A percentile compares a stretch with the other conserved stretches of the same genome.
Conservation (phyloP, 2,113 vertebrate species). For the Polypterus bichir region DNA sequence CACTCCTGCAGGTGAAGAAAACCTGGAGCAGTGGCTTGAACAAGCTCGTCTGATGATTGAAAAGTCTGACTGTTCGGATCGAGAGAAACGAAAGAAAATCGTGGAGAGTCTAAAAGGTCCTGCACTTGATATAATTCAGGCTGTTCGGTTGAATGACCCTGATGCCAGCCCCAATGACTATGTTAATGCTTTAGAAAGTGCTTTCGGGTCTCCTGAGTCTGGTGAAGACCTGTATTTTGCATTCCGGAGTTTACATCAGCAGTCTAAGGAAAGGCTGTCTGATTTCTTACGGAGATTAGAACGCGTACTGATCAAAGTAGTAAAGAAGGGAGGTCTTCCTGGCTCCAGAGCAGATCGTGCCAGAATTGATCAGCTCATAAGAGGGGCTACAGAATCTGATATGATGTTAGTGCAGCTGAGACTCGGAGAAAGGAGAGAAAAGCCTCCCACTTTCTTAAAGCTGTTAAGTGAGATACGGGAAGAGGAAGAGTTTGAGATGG, state of each 20-base stretch:
- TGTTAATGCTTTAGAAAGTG: conserved; percentile 10
- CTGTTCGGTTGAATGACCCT: neutral
- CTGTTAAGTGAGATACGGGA: too few relatives aligned
- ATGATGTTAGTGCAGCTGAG: too few relatives aligned
- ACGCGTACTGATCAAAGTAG: too few relatives aligned
- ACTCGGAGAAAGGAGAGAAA: too few relatives aligned
- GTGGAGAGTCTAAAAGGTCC: conserved; percentile 14
- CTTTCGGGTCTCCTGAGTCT: conserved; percentile 12
- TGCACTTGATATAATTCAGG: conserved; percentile 8
- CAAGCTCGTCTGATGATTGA: conserved; percentile 15
- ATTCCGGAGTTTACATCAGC: conserved; percentile 1
- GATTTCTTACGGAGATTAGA: too few relatives aligned
- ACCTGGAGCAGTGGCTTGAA: conserved; percentile 14
- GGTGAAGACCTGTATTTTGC: conserved; percentile 15
- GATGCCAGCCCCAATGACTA: conserved; percentile 9
- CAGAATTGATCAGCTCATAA: too few relatives aligned
- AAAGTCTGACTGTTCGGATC: conserved; percentile 11
- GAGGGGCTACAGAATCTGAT: too few relatives aligned
- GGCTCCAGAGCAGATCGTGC: too few relatives aligned
- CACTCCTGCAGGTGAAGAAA: conserved; percentile 14
- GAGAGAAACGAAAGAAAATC: conserved; percentile 9
- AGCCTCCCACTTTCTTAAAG: too few relatives aligned
- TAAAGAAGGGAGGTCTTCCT: too few relatives aligned
- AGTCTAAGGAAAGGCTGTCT: neutral
- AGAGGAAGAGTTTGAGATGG: too few relatives aligned